Conservation (phyloP, 2,797 vertebrate species). For the Falco novaeseelandiae region DNA sequence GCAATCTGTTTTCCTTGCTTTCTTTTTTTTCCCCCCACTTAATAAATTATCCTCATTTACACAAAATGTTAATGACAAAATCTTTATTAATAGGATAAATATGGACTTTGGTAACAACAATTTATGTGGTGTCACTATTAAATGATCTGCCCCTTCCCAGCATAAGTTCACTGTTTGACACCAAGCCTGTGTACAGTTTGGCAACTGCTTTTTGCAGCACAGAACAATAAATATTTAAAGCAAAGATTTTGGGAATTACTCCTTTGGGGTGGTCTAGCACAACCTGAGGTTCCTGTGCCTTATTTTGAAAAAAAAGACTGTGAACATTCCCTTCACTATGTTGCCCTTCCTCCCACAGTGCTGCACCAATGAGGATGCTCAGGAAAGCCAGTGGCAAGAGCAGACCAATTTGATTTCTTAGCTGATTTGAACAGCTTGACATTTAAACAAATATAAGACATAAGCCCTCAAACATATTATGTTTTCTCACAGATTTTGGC, state of each 20-base stretch:
- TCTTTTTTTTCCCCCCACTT: conserved; percentile 20
- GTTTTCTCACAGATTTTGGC: not conserved
- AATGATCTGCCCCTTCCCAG: conserved; percentile 28
- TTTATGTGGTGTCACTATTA: conserved; percentile 2
- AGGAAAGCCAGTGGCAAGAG: not conserved
- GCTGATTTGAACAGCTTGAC: not conserved
- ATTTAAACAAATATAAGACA: not conserved
- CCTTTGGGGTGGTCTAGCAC: not conserved
- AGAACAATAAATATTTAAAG: not conserved
- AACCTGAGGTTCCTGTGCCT: not conserved
- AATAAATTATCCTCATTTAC: conserved; percentile 60
- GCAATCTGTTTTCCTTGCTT: conserved; percentile 54
- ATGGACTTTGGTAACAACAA: conserved; percentile 46
- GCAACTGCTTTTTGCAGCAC: not conserved
- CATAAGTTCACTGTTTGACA: not conserved
- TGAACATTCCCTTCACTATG: rapidly evolving
- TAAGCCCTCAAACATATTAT: not conserved
- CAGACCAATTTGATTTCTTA: not conserved
- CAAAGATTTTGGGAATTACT: not conserved
- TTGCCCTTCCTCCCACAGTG: not conserved
- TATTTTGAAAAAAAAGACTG: not conserved
- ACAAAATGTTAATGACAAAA: conserved; percentile 32
- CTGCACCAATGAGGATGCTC: not conserved
- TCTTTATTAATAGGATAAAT: conserved; percentile 66
- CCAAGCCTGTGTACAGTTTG: not conserved